A percentile compares a stretch with the other conserved stretches of the same genome.
These are phyloP conservation scores for Bombus breviceps DNA, from an alignment of 1,140 invertebrate genomes.

Conservation along the genomic window DNA sequence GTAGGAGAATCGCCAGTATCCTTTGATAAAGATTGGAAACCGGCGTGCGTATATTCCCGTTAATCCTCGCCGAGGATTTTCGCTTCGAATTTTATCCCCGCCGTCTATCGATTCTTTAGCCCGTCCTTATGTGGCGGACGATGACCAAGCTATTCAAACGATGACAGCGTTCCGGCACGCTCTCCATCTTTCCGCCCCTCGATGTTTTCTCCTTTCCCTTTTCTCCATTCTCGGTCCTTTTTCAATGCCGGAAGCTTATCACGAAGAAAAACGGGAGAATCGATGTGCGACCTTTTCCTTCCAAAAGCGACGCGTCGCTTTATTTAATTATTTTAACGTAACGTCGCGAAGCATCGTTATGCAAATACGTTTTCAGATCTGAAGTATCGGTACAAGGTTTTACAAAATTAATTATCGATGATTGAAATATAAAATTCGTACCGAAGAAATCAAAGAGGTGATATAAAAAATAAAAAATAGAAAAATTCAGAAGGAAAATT, in stretches of 20 bases:
- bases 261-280: neutral
- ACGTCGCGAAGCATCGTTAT: too few species aligned
- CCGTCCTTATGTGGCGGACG: slow-evolving; percentile 25
- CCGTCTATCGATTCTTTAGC: neutral
- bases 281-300: fast-evolving
- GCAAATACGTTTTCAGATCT: too few species aligned
- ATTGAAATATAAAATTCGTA: too few species aligned
- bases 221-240: neutral
- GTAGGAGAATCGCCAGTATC: slow-evolving; percentile 19
- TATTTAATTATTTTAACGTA: too few species aligned
- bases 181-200: neutral
- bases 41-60: slow-evolving; percentile 42
- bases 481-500: too few species aligned
- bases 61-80: slow-evolving; percentile 48
- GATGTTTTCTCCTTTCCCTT: neutral
- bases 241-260: too few species aligned
- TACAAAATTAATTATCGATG: too few species aligned
- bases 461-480: too few species aligned
- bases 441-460: too few species aligned
- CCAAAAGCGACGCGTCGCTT: neutral
- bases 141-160: slow-evolving; percentile 11
- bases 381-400: too few species aligned
- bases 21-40: slow-evolving; percentile 53
- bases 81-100: slow-evolving; percentile 43
- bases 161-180: neutral